phyloP scores from a whole-genome alignment of 2,888 invertebrate species.

The Drosophila setosimentum region DNA sequence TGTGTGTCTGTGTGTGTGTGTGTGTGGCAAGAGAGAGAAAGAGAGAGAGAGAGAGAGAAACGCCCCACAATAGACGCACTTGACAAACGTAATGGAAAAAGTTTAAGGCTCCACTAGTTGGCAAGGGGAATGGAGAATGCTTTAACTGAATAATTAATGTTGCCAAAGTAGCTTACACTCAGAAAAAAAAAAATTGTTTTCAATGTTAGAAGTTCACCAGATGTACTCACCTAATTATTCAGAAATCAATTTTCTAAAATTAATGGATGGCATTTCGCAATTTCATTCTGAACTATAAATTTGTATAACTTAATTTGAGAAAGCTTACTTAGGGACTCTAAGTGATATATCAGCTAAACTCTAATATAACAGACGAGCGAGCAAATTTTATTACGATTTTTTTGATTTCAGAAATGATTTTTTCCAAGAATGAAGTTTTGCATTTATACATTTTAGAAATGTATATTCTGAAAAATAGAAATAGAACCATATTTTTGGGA shows the following conservation, averaged over 20 bases:
- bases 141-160: constrained; percentile 66
- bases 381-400: too few species aligned
- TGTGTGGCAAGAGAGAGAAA: neutral
- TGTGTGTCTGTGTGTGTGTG: neutral
- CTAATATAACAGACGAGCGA: too few species aligned
- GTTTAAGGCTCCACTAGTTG: constrained; percentile 17
- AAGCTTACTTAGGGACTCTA: neutral
- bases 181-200: neutral
- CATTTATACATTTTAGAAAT: neutral
- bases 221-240: neutral
- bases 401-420: too few species aligned
- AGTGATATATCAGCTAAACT: too few species aligned
- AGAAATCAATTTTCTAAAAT: neutral
- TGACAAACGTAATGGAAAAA: constrained; percentile 44
- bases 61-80: constrained; percentile 6
- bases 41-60: constrained; percentile 3
- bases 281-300: neutral
- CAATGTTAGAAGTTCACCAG: neutral
- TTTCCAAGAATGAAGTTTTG: too few species aligned
- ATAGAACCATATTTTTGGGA: neutral
- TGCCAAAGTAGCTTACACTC: constrained; percentile 1
- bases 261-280: neutral
- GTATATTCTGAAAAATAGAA: neutral
- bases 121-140: constrained; percentile 24
- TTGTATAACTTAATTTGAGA: neutral